phyloP scores from a whole-genome alignment of 2,888 invertebrate genomes.

The Camponotus fellah region DNA sequence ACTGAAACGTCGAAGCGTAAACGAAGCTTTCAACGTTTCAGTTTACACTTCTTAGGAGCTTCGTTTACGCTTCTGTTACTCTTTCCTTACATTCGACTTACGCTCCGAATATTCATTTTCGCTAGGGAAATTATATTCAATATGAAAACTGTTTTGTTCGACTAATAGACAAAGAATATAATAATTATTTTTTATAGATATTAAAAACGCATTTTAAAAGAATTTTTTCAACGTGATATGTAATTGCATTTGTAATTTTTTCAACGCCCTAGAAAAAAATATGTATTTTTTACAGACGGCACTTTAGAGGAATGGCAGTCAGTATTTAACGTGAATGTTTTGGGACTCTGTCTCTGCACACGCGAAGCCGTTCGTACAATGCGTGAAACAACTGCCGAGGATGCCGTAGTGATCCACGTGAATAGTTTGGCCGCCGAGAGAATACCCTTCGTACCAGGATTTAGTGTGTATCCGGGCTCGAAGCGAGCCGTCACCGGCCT shows the following conservation, averaged over 20 bases:
- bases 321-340: conserved; percentile 87
- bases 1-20: too few species aligned
- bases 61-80: too few species aligned
- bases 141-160: neutral
- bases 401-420: conserved; percentile 88
- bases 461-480: conserved; percentile 88
- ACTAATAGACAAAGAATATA: neutral
- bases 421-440: conserved; percentile 87
- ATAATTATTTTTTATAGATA: neutral
- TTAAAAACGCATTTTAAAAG: neutral
- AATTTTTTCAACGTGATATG: neutral
- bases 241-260: neutral
- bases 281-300: conserved; percentile 72
- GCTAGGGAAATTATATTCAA: neutral
- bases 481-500: conserved; percentile 88
- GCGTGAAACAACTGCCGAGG: conserved; percentile 86
- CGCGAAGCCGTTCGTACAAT: conserved; percentile 88
- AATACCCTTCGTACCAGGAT: conserved; percentile 86
- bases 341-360: conserved; percentile 87
- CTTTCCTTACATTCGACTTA: too few species aligned
- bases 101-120: too few species aligned
- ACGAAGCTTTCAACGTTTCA: too few species aligned
- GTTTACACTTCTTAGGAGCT: too few species aligned
- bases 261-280: neutral
- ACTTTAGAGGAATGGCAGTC: conserved; percentile 83